Evolutionary conservation across 2,888 invertebrate species (phyloP), one percentile per base, ranked within the genome.

Genomic region (Thera obeliscata): DNA sequence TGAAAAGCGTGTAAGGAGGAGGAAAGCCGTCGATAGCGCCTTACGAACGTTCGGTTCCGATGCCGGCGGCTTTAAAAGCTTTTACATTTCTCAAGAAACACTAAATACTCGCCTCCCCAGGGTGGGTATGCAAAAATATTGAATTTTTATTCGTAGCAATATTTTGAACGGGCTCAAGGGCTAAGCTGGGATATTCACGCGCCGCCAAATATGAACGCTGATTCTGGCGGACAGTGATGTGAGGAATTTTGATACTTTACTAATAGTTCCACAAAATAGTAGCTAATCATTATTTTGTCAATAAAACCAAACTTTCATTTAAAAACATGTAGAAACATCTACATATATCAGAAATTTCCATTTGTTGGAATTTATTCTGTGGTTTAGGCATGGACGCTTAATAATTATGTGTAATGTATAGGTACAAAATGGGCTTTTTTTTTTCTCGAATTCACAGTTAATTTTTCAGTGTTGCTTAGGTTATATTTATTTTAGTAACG

Each of bases 31-130:
- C 85, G 83, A 85, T 87, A 87, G 87, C 88, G 82, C 84, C 87
- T 89, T 89, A 82, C 84, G 41, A 56, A 56, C 43, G 84, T 84
- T 86, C 89, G 33, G 84, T 84, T 86, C 89, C 88, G 81, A 77
- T 84, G 88, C 79, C 89, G 82, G 77, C 83, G 88, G 91, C 90
- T 78, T 89, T 88, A 92, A 93, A 93, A 93, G 93, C 93, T 92
- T 92, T 93, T 87, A 89, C 86, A 89, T 88, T 90, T 86, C 87
- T 85, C 84, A 83, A 88, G 86, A 88, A 90, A 89, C 89, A 86
- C 78, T 85, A 88, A 91, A 89, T 90, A 64, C 68, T 60, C 88
- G 84, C 87, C 83, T 78, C 81, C 81, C 80, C 72, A 71, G 77
- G 77, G 76, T 83, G 82, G 82, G 84, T 89, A 91, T 91, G 91